Evolutionary conservation across 2,888 invertebrate genomes (phyloP).

Genomic region (Biston betularia): DNA sequence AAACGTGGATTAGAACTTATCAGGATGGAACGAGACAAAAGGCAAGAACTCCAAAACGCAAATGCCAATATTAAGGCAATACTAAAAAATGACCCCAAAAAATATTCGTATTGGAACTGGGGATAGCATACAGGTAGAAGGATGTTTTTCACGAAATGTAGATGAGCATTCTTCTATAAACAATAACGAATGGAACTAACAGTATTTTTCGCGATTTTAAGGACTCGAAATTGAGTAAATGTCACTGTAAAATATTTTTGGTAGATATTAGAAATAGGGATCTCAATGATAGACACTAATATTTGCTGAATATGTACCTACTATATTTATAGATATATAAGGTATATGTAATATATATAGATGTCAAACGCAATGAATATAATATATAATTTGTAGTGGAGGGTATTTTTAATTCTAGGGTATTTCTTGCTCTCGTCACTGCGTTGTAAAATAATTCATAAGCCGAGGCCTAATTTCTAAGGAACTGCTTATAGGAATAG

Average conservation of each 20-base stretch:
- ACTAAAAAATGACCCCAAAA: slow-evolving; percentile 73
- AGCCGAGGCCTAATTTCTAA: slow-evolving; percentile 1
- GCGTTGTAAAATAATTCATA: neutral
- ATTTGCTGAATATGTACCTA: neutral
- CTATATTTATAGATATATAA: too few species aligned
- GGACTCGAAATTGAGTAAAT: slow-evolving; percentile 29
- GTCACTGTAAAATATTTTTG: slow-evolving; percentile 23
- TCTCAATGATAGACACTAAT: slow-evolving; percentile 2
- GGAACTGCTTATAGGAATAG: slow-evolving; percentile 10
- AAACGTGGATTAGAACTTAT: slow-evolving; percentile 87
- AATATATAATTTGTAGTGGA: too few species aligned
- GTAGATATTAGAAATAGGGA: slow-evolving; percentile 2
- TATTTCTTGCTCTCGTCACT: neutral
- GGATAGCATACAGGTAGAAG: slow-evolving; percentile 86
- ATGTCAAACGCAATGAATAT: too few species aligned
- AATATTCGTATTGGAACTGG: slow-evolving; percentile 82
- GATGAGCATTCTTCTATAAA: slow-evolving; percentile 80
- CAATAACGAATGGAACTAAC: slow-evolving; percentile 48
- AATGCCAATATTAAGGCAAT: slow-evolving; percentile 72
- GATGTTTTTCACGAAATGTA: slow-evolving; percentile 81
- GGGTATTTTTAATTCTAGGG: too few species aligned
- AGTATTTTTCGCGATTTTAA: slow-evolving; percentile 52
- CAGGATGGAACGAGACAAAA: slow-evolving; percentile 83
- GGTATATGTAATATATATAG: too few species aligned
- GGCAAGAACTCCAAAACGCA: slow-evolving; percentile 74